phyloP scores from a whole-genome alignment of 2,113 vertebrate species.

The Ciconia maguari region DNA sequence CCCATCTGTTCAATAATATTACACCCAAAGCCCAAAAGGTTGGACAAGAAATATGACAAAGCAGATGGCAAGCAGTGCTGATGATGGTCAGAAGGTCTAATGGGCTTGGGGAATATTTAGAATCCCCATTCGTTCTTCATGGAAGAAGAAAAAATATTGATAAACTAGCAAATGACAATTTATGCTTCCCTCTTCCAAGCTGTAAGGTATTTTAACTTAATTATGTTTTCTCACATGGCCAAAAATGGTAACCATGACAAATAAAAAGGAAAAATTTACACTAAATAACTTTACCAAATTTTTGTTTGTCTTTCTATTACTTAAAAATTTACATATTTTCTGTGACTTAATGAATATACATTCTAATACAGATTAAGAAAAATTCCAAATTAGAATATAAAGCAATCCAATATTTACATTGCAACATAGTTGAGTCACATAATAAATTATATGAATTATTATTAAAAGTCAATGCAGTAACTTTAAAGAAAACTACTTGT shows the following conservation, averaged over 20 bases:
- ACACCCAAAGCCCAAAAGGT: background rate
- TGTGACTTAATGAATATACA: background rate
- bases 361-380: background rate
- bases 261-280: background rate
- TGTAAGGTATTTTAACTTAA: background rate
- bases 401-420: background rate
- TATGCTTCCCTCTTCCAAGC: background rate
- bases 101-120: background rate
- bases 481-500: background rate
- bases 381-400: background rate
- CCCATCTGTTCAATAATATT: conserved; percentile 4
- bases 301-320: background rate
- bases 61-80: background rate
- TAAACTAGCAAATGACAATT: background rate
- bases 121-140: background rate
- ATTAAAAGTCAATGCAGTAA: background rate
- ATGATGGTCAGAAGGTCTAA: conserved; percentile 17
- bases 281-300: background rate
- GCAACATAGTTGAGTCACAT: fast-evolving
- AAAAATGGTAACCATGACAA: background rate
- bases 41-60: conserved; percentile 8
- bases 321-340: background rate
- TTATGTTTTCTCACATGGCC: background rate
- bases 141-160: background rate
- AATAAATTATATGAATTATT: background rate